Base-by-base conservation (phyloP, 2,797 vertebrate species). In the Chromis chromis region DNA sequence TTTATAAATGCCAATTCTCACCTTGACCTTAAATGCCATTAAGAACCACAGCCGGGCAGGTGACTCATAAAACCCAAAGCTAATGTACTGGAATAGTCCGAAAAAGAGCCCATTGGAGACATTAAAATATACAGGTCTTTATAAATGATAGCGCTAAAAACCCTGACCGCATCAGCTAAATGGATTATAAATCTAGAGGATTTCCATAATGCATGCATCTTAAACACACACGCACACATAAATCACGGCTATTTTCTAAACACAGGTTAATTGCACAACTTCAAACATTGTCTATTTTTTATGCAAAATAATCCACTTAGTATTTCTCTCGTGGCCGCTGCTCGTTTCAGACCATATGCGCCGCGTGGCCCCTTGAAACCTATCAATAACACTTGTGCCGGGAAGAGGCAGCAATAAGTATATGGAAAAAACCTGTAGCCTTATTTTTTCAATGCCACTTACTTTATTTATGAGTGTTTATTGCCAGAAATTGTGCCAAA, bases 401-500 rank as follows among this genome's bases (percentile, higher is more conserved):
- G 81, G 92, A 93, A 94, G 93, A 94, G 92, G 90, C 74, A 89
- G 94, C 95, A 93, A 90, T 94, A 97, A 96, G 95, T 96, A 94
- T 94, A 95, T 94, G 94, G 93, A 93, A 92, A 93, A 95, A 95
- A 95, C 92, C 93, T 94, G 94, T 89, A 92, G 67, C 89, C 87
- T 91, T 95, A 95, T 96, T 98, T 96, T 96, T 94, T 95, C 94
- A 91, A 86, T 93, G 88, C 94, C 94, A 95, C 90, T 88, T 82
- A 83, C 83, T 93, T 97, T 96, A 96, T 97, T 97, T 96, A 97
- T 95, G 94, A 93, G 94, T 97, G 97, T 99, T 99, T 99, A 99
- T 98, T 96, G 97, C 96, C 94, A 96, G 96, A 98, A 97, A 98
- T 97, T 96, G 96, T 99, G 98, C 98, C 98, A 99, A 97, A 97